Base-by-base conservation (phyloP, 1,140 invertebrate genomes). In the Zaprionus ghesquierei region DNA sequence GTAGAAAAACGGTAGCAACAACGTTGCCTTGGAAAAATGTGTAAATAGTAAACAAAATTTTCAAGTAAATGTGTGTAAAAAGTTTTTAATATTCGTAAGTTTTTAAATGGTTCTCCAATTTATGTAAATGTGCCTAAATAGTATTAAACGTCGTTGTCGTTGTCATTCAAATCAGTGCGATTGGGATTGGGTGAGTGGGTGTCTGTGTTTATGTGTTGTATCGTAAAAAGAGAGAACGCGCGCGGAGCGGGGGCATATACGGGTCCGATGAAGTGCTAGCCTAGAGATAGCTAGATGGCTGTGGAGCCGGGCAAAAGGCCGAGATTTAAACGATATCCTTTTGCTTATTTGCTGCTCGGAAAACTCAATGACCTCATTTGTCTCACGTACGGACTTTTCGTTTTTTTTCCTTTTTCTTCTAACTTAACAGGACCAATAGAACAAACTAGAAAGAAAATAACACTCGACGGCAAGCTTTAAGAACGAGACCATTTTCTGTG, bases 331-430 rank as follows among this genome's bases (percentile, higher is more conserved):
- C 56, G 55, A 70, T 81, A 77, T 86, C 81, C 81, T 60, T 46
- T 54, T 35, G 13, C 46, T 31, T 59, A 38, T 50, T 41, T 65
- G 58, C 58, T 63, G 53, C 69, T 65, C 68, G 63, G 66, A 80
- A 89, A 89, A 89, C 89, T 89, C 84, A 89, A 89, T 89, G 84
- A 89, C 84, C 84, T 89, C 84, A 89, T 89, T 89, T 89, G 85
- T 87, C 71, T 86, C 77, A 89, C 70, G 66, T 84, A 72, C 77
- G 75, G 75, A 54, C 78, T 89, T 74, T 86, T 69, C 72, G n/a
- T n/a, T 55, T 55, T 77, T 72, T 55, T 63, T 35, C 77, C 41
- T 78, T 29, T 6, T 6, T 64, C 58, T 81, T 33, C 31, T 58
- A 58, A 74, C 68, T 41, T 33, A 31, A 64, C 62, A 79, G 77